Percentiles rank a stretch among this genome's conserved stretches.
phyloP scores from a whole-genome alignment of 2,888 invertebrate species.

The Lissocephala sabroskyi region DNA sequence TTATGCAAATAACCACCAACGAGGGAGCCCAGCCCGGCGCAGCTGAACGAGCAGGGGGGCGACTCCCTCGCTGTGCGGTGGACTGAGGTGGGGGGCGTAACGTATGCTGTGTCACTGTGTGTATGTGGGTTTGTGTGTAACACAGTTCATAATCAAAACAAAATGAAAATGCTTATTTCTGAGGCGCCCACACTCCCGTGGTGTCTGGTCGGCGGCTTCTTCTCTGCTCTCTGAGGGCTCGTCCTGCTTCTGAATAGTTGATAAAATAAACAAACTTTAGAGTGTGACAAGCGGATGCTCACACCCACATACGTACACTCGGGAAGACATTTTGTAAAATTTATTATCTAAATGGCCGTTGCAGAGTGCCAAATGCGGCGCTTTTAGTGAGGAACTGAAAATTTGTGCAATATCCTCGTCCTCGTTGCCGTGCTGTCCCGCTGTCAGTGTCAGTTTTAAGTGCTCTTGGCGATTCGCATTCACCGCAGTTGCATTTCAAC shows the following conservation, averaged over 20 bases:
- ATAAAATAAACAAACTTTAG: conserved; percentile 28
- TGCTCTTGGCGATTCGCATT: no score
- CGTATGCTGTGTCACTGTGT: background rate
- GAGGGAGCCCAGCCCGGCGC: background rate
- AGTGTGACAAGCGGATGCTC: conserved; percentile 54
- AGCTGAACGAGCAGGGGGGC: background rate
- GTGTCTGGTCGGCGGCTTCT: background rate
- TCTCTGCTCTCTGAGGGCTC: background rate
- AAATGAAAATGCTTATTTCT: background rate
- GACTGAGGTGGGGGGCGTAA: conserved; percentile 4
- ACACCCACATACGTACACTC: conserved; percentile 51
- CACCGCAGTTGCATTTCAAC: background rate
- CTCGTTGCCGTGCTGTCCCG: background rate
- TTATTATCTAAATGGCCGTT: conserved; percentile 46
- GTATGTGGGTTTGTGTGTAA: no score
- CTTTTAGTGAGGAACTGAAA: background rate
- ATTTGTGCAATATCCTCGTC: no score
- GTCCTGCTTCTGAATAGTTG: background rate
- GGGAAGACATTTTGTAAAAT: conserved; percentile 48
- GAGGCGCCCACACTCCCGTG: background rate
- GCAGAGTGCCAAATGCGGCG: background rate
- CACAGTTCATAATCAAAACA: no score
- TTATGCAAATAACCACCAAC: conserved; percentile 37
- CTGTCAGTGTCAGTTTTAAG: background rate
- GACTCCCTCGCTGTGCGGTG: no score